A percentile compares a stretch with the other conserved stretches of the same genome.
Evolutionary conservation across 1,140 invertebrate genomes (phyloP).

Genomic region (Cydia pomonella): DNA sequence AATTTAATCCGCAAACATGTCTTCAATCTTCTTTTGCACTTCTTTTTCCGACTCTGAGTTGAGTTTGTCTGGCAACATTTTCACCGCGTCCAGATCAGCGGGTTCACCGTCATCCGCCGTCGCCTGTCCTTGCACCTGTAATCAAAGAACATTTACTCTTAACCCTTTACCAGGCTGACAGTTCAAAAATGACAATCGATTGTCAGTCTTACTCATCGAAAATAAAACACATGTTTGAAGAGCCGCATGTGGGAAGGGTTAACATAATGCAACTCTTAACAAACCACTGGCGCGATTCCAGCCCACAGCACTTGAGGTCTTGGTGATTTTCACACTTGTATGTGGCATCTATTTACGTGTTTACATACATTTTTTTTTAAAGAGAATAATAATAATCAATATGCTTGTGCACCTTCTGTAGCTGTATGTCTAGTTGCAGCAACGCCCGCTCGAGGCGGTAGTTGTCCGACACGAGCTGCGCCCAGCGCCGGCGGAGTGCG

Average conservation of each 20-base stretch:
- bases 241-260: too few species aligned
- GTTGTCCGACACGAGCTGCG: slow-evolving; percentile 97
- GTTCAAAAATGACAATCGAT: too few species aligned
- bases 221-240: too few species aligned
- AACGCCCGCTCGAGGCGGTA: slow-evolving; percentile 93
- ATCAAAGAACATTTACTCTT: slow-evolving; percentile 34
- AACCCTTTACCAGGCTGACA: too few species aligned
- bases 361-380: not conserved
- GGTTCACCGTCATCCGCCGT: slow-evolving; percentile 54
- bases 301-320: too few species aligned
- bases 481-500: slow-evolving; percentile 93
- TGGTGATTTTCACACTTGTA: too few species aligned
- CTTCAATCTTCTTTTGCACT: slow-evolving; percentile 76
- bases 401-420: slow-evolving; percentile 59
- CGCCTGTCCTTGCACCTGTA: slow-evolving; percentile 62
- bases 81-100: slow-evolving; percentile 65
- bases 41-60: slow-evolving; percentile 74
- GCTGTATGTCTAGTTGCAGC: slow-evolving; percentile 57
- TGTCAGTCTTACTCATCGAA: too few species aligned
- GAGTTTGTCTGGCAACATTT: slow-evolving; percentile 70
- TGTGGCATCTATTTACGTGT: not conserved
- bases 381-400: not conserved
- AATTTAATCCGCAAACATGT: slow-evolving; percentile 74
- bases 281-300: too few species aligned
- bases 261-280: too few species aligned